Conservation (phyloP, 1,140 invertebrate species). For the Steinernema khuongi region DNA sequence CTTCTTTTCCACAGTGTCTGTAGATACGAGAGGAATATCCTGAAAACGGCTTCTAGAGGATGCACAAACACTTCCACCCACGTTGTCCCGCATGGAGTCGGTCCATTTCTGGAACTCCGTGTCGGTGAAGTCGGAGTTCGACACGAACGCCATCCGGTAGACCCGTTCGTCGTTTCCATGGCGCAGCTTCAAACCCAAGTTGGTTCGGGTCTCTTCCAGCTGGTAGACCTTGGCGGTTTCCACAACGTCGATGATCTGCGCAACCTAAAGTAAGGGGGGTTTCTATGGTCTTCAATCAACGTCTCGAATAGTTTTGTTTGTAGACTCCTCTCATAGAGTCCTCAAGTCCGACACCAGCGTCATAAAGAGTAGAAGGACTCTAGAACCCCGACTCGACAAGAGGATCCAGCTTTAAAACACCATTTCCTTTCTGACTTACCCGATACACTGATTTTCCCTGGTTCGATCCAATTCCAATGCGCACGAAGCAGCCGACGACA, state of each 20-base stretch:
- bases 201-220: conserved; percentile 77
- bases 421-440: conserved; percentile 61
- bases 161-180: conserved; percentile 84
- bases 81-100: conserved; percentile 68
- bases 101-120: conserved; percentile 89
- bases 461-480: conserved; percentile 89
- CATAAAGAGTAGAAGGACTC: conserved; percentile 2
- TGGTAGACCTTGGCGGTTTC: conserved; percentile 92
- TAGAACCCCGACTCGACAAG: neutral
- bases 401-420: neutral
- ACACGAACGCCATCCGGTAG: conserved; percentile 92
- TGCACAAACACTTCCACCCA: conserved; percentile 21
- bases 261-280: conserved; percentile 37
- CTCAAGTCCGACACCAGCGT: too few relatives aligned
- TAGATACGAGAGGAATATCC: conserved; percentile 73
- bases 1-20: conserved; percentile 78
- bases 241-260: conserved; percentile 79
- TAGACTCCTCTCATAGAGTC: too few relatives aligned
- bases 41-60: conserved; percentile 58
- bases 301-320: too few relatives aligned
- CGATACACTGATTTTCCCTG: conserved; percentile 76
- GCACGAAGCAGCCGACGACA: conserved; percentile 84
- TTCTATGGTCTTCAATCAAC: neutral
- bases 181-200: conserved; percentile 63
- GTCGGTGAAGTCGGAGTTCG: conserved; percentile 86